Base-by-base conservation (phyloP, 2,888 invertebrate genomes). In the Rotaria magnacalcarata region DNA sequence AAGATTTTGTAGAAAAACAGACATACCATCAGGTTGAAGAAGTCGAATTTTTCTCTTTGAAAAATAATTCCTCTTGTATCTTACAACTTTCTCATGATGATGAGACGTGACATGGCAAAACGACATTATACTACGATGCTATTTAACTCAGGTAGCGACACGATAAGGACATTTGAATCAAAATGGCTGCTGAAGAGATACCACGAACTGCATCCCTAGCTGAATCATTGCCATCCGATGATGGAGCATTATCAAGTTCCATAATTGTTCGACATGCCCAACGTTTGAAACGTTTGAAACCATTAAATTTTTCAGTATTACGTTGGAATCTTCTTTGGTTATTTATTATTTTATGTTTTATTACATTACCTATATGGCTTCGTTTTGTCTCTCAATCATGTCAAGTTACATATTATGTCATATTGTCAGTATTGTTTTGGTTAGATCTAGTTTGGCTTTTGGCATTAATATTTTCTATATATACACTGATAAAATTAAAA, bases 271-370 rank as follows among this genome's bases (percentile, higher is more conserved):
- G 75, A 19, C n/a, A 41, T 34, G 75, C 75, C 43, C 34, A 21
- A 7, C 41, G 24, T 43, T 43, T 75, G 2, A 75, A 75, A 75
- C 41, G 43, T 8, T 24, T 75, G 16, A 41, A 34, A 43, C 75
- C 75, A 43, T 24, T 75, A 24, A 75, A 75, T 75, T 75, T 75
- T 43, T 75, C 75, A 5, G 6, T 75, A 43, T 10, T 75, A 43
- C 75, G 75, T 75, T 75, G 75, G 75, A 75, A 75, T 75, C 43
- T 75, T 43, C 43, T 75, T 43, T 75, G 75, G 75, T 21, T 75
- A 21, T 75, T 75, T 24, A 19, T 75, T 19, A 43, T 75, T 16
- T 14, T 41, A 43, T 14, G 7, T 4, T 41, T 75, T 43, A 2
- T 75, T 75, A 24, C 75, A 24, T 21, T 75, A 24, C 75, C 75